phyloP scores from a whole-genome alignment of 2,113 vertebrate genomes.

The Thamnaconus septentrionalis region DNA sequence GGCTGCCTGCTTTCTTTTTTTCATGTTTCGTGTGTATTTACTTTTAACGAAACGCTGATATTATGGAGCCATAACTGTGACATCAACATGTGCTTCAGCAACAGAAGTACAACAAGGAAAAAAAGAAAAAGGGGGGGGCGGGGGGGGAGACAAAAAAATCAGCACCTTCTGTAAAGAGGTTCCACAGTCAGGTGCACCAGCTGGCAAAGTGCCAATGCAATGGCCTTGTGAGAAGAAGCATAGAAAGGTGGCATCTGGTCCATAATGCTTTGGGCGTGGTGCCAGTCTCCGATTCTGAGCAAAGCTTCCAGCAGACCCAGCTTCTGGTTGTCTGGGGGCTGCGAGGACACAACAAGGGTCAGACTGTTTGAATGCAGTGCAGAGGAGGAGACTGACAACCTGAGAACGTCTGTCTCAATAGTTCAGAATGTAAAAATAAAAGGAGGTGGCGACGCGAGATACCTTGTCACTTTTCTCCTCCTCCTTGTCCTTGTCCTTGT shows the following conservation, averaged over 20 bases:
- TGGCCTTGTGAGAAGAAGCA: constrained; percentile 91
- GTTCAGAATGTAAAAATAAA: too few species aligned
- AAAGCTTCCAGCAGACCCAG: constrained; percentile 94
- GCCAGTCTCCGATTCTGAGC: constrained; percentile 95
- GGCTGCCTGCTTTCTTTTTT: background rate
- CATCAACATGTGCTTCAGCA: too few species aligned
- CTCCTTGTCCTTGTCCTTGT: constrained; percentile 73
- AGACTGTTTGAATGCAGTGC: too few species aligned
- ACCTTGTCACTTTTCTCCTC: constrained; percentile 73
- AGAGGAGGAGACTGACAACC: too few species aligned
- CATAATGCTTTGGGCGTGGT: constrained; percentile 95
- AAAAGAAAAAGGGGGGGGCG: too few species aligned
- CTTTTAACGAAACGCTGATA: background rate
- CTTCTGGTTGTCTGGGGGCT: constrained; percentile 97
- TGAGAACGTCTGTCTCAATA: background rate
- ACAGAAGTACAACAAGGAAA: too few species aligned
- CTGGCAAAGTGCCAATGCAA: constrained; percentile 92
- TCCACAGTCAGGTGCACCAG: constrained; percentile 94
- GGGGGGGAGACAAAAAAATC: constrained; percentile 1
- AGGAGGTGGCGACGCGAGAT: background rate
- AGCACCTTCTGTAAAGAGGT: constrained; percentile 93
- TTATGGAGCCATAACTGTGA: too few species aligned
- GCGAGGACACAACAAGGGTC: constrained; percentile 23
- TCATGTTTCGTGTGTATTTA: background rate
- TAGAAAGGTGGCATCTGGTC: constrained; percentile 97